phyloP scores from a whole-genome alignment of 1,140 invertebrate species.

The Bombyx mandarina region DNA sequence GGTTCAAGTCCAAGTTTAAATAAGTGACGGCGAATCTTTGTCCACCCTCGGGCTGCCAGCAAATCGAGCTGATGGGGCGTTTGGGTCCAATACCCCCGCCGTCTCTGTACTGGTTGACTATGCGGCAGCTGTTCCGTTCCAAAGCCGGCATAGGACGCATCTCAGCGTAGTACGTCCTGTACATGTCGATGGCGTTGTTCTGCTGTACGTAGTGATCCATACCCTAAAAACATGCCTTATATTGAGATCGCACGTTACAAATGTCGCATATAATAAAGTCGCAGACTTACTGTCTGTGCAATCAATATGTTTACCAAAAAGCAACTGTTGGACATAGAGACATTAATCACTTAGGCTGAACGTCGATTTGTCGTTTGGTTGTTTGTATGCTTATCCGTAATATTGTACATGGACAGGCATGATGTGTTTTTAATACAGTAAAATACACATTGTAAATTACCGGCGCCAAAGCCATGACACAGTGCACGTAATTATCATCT shows the following conservation, averaged over 20 bases:
- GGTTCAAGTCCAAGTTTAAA: slow-evolving; percentile 85
- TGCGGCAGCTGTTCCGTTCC: slow-evolving; percentile 77
- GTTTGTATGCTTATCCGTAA: too few species aligned
- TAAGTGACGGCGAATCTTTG: slow-evolving; percentile 88
- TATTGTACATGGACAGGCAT: too few species aligned
- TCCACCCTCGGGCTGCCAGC: slow-evolving; percentile 90
- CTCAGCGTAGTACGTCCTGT: slow-evolving; percentile 88
- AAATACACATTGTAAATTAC: slow-evolving; percentile 13
- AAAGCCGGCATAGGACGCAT: slow-evolving; percentile 72
- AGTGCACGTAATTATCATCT: slow-evolving; percentile 91
- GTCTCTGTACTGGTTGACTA: slow-evolving; percentile 43
- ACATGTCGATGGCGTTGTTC: slow-evolving; percentile 94
- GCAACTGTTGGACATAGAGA: too few species aligned
- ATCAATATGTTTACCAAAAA: too few species aligned
- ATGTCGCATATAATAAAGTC: too few species aligned
- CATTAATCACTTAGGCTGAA: too few species aligned
- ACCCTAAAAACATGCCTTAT: not conserved
- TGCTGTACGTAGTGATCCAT: slow-evolving; percentile 90
- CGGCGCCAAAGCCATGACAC: slow-evolving; percentile 75
- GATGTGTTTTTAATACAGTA: too few species aligned
- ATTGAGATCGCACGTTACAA: too few species aligned
- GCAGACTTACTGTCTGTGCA: too few species aligned
- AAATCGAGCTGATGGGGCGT: slow-evolving; percentile 85
- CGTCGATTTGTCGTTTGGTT: too few species aligned
- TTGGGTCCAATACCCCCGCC: slow-evolving; percentile 18